Evolutionary conservation across 2,888 invertebrate genomes (phyloP), one percentile per base, ranked within the genome.

Genomic region (Listrodromus nycthemerus): DNA sequence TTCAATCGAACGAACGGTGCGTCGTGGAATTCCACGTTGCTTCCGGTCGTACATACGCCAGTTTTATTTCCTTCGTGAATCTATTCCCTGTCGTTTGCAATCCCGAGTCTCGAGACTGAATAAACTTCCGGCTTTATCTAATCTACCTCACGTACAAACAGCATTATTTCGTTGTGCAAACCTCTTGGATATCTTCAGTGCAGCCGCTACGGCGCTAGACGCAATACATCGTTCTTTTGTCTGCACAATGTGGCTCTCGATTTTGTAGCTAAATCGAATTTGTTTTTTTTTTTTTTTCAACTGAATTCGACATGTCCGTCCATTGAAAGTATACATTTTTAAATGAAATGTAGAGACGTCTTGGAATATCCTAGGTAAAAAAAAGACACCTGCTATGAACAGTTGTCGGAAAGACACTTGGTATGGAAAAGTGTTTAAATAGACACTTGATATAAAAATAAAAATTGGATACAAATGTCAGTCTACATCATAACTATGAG

Each of bases 101-200:
- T 7, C 27, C 16, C 24, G 33, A 65, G 66, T 30, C 19, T 48
- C 73, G 66, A 73, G 48, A 21, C 73, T 19, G 58, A 45, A 24
- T 66, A 80, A 80, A 80, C 80, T 73, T 80, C 48, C 73, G 66
- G 48, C 48, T 73, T 48, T 67, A 58, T 80, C 58, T 66, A 73
- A 80, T 80, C 80, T 58, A 10, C 30, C 30, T 67, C 66, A 58
- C 58, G 73, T 33, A 55, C 73, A 78, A 78, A 78, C 77, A 50
- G 21, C 69, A 33, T n/a, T 55, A 52, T 27, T 24, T 41, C 24
- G 48, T 69, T 61, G 30, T 61, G 45, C 77, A 63, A 77, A 77
- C 21, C 48, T 69, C 50, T 61, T 33, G 27, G 48, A 16, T 13
- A 21, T 55, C 24, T 76, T 61, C 30, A 30, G 4, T 21, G 50